Conservation (phyloP, 2,888 invertebrate genomes). For the Ectemnius continuus region DNA sequence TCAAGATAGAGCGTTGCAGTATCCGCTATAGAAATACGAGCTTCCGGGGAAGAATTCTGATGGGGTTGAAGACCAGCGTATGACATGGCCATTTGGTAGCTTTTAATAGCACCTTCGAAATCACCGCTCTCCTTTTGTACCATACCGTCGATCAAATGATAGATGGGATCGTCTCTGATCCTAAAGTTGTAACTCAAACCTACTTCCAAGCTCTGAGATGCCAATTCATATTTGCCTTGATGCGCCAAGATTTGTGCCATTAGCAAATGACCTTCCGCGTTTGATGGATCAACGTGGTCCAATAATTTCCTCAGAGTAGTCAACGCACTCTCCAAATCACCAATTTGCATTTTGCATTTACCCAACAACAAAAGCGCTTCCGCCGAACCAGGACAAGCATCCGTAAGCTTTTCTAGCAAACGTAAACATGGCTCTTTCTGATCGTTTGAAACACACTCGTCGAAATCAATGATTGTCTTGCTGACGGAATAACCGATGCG, state of each 20-base stretch:
- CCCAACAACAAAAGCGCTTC: conserved; percentile 85
- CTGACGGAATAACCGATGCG: conserved; percentile 87
- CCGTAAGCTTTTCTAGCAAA: conserved; percentile 84
- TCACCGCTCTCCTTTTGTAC: conserved; percentile 88
- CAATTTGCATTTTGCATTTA: conserved; percentile 89
- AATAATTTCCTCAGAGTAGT: conserved; percentile 86
- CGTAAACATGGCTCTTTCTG: conserved; percentile 39
- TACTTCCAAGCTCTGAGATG: conserved; percentile 91
- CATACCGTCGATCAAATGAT: conserved; percentile 91
- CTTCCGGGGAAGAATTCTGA: conserved; percentile 62
- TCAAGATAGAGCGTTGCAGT: conserved; percentile 93
- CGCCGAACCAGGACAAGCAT: conserved; percentile 90
- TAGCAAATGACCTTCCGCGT: conserved; percentile 90
- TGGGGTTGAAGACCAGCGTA: conserved; percentile 80
- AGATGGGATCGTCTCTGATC: conserved; percentile 93
- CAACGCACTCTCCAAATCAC: conserved; percentile 86
- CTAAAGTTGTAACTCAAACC: conserved; percentile 95
- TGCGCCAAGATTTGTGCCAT: conserved; percentile 91
- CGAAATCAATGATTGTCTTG: conserved; percentile 70
- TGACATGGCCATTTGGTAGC: conserved; percentile 87
- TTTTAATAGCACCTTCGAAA: conserved; percentile 85
- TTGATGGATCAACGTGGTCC: conserved; percentile 87
- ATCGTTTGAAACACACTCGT: background rate
- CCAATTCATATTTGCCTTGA: conserved; percentile 85
- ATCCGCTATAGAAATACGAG: conserved; percentile 80